A percentile compares a stretch with the other conserved stretches of the same genome.
These are phyloP conservation scores for Pangasius larnaudii DNA, from an alignment of 2,797 vertebrate species.

Conservation along the genomic window DNA sequence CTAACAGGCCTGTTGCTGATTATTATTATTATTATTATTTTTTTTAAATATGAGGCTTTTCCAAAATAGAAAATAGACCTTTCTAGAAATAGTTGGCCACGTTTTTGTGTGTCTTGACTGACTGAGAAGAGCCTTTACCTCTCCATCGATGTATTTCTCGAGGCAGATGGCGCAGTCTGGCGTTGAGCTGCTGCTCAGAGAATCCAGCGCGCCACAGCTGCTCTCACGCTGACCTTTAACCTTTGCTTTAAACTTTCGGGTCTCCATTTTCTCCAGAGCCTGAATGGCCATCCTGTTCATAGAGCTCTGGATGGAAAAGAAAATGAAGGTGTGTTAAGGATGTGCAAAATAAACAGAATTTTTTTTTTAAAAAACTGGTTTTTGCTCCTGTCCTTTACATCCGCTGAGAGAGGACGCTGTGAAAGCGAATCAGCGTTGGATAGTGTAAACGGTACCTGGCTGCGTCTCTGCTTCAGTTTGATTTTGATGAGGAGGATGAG, in stretches of 20 bases:
- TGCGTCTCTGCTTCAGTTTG: conserved; percentile 95
- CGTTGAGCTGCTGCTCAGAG: conserved; percentile 93
- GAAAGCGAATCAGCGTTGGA: rapidly evolving
- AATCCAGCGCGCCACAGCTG: conserved; percentile 87
- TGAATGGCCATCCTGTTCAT: conserved; percentile 98
- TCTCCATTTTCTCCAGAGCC: conserved; percentile 98
- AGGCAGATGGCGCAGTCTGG: conserved; percentile 98
- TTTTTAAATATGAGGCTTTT: background rate
- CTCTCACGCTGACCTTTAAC: conserved; percentile 87
- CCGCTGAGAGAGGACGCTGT: background rate
- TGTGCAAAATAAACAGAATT: background rate
- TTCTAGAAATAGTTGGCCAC: background rate
- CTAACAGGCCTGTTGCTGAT: background rate
- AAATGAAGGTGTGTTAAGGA: background rate
- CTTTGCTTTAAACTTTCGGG: conserved; percentile 96
- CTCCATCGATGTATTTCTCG: conserved; percentile 97
- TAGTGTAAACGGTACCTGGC: conserved; percentile 80
- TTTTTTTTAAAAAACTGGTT: background rate
- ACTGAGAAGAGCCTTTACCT: conserved; percentile 77
- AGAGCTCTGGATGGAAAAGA: conserved; percentile 81
- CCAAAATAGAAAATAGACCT: background rate
- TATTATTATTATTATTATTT: too few relatives aligned
- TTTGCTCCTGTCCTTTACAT: background rate
- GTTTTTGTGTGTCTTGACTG: background rate
- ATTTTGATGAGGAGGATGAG: conserved; percentile 98